Conservation (phyloP, 2,797 vertebrate genomes). For the Potorous gilbertii region DNA sequence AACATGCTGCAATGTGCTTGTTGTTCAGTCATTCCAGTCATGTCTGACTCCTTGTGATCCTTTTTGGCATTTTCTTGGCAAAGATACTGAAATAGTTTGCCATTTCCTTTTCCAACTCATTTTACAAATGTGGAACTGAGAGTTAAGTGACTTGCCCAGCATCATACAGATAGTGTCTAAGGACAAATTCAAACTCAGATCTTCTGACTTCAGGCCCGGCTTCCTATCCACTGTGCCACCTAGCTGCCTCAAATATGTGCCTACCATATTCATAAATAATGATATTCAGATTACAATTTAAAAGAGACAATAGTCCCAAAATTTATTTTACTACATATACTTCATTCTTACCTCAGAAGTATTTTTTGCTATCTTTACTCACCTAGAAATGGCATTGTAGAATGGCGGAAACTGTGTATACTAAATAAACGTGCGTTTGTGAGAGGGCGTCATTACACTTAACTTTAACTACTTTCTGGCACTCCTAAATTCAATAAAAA, state of each 20-base stretch:
- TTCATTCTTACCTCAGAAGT: conserved; percentile 69
- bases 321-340: conserved; percentile 71
- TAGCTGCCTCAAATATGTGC: not conserved
- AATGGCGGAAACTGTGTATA: conserved; percentile 69
- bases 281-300: conserved; percentile 62
- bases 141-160: not conserved
- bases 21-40: not conserved
- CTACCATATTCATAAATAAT: conserved; percentile 46
- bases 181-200: not conserved
- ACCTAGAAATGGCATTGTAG: conserved; percentile 58
- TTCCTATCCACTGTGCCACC: not conserved
- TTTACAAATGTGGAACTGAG: not conserved
- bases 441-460: conserved; percentile 61
- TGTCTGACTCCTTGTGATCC: not conserved
- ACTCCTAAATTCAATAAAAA: conserved; percentile 57
- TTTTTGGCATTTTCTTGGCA: not conserved
- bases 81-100: not conserved
- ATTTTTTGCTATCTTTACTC: conserved; percentile 51
- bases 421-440: conserved; percentile 60
- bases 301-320: not conserved
- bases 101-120: not conserved
- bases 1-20: not conserved
- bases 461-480: conserved; percentile 57
- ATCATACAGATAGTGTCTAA: not conserved
- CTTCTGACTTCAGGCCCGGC: not conserved